Evolutionary conservation across 1,140 invertebrate species (phyloP), one percentile per base, ranked within the genome.

Genomic region (Anadara kagoshimensis): DNA sequence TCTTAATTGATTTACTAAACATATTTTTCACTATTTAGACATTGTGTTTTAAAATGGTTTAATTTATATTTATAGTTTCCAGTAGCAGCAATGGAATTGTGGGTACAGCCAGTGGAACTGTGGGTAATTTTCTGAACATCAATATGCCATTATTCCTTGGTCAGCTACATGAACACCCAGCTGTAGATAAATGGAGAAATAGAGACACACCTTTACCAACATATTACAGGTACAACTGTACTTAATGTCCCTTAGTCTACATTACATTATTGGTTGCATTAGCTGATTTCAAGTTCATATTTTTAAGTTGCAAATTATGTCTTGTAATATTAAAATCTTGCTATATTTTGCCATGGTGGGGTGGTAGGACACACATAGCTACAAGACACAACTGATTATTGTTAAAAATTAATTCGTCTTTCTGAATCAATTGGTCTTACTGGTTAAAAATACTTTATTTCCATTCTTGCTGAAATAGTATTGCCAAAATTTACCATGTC

Each of bases 141-240:
- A 66, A 69, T 12, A 68, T 78, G 62, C 77, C 82, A 8, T 14
- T 83, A 44, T 82, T 80, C 62, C 49, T 78, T 43, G 82, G 82
- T 43, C 43, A 64, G n/a, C 73, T 84, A 12, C 82, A 82, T 56
- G 24, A 58, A n/a, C 72, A 84, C 61, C 63, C 75, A n/a, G 75
- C 70, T 22, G 47, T 73, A 5, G 61, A 78, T 61, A 79, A 72
- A 18, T 83, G 82, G 82, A 74, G 71, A 45, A 41, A 59, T 2
- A 29, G 68, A 26, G 65, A 70, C 5, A 56, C 45, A 20, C 12
- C 61, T 20, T 61, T 81, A 12, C 73, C 79, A 14, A 73, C 79
- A 1, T 44, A 47, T 18, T 20, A 63, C 26, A 76, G 79, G 79
- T 80, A 68, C 5, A 7, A 53, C 22, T n/a, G 51, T 7, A 22